Percentiles rank a stretch among this genome's conserved stretches.
phyloP scores from a whole-genome alignment of 2,888 invertebrate species.

The Cryptophagus acutangulus region DNA sequence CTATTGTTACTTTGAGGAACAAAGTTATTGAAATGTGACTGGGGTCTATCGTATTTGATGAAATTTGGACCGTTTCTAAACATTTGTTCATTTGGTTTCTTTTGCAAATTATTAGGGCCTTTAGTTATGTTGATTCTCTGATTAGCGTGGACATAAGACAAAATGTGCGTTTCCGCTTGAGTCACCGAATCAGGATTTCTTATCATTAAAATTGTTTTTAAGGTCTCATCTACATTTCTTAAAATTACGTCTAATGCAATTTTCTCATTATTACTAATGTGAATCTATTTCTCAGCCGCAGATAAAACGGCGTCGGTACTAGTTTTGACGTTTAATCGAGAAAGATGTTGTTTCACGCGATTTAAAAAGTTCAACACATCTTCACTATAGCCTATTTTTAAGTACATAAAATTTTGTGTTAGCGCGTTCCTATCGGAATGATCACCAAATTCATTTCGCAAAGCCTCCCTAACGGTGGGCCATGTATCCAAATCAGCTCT shows the following conservation, averaged over 20 bases:
- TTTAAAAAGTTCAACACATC: neutral
- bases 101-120: neutral
- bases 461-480: conserved; percentile 31
- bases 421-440: neutral
- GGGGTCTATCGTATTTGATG: too few relatives aligned
- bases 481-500: conserved; percentile 15
- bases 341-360: conserved; percentile 1
- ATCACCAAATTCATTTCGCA: neutral
- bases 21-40: neutral
- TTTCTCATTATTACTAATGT: conserved; percentile 1
- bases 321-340: neutral
- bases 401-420: conserved; percentile 3
- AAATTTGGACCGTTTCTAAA: too few relatives aligned
- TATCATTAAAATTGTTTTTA: neutral
- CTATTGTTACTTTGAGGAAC: too few relatives aligned
- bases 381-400: neutral
- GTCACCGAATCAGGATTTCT: neutral
- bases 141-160: neutral
- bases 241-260: neutral
- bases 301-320: neutral
- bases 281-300: neutral
- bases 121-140: neutral
- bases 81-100: neutral
- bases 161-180: neutral
- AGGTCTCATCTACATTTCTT: neutral